Conservation (phyloP, 2,888 invertebrate species). For the Ypsolopha sequella region DNA sequence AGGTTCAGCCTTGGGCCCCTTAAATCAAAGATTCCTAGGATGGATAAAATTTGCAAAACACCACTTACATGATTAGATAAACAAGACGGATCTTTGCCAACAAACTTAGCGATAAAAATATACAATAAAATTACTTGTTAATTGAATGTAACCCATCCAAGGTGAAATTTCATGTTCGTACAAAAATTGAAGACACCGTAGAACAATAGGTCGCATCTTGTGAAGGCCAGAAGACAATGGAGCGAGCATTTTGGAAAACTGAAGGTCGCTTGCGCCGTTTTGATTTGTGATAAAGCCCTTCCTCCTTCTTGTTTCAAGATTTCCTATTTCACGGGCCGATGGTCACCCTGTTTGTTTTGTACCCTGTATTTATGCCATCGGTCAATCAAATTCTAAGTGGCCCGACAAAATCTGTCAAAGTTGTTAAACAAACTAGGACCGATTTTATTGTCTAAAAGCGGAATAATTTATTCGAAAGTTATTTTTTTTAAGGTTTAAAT, state of each 20-base stretch:
- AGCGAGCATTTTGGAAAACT: constrained; percentile 54
- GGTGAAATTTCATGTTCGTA: constrained; percentile 51
- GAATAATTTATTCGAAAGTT: too few species aligned
- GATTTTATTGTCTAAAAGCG: too few species aligned
- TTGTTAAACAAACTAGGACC: too few species aligned
- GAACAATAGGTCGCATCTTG: constrained; percentile 29
- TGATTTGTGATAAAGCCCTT: constrained; percentile 48
- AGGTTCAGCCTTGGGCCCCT: neutral
- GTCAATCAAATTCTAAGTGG: too few species aligned
- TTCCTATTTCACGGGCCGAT: constrained; percentile 48
- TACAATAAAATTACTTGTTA: constrained; percentile 27
- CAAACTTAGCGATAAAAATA: neutral
- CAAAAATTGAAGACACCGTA: constrained; percentile 41
- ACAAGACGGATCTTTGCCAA: neutral
- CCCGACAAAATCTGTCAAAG: too few species aligned
- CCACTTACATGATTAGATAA: neutral
- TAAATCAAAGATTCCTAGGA: neutral
- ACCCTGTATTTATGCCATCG: too few species aligned
- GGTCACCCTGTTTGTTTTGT: constrained; percentile 17
- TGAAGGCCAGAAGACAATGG: constrained; percentile 17
- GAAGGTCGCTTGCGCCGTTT: constrained; percentile 40
- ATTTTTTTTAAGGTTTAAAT: too few species aligned
- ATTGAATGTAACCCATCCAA: constrained; percentile 39
- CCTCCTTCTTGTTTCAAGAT: constrained; percentile 39
- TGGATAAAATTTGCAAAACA: neutral